Percentiles rank a stretch among this genome's conserved stretches.
Evolutionary conservation across 2,888 invertebrate genomes (phyloP).

Genomic region (Campoletis raptor): DNA sequence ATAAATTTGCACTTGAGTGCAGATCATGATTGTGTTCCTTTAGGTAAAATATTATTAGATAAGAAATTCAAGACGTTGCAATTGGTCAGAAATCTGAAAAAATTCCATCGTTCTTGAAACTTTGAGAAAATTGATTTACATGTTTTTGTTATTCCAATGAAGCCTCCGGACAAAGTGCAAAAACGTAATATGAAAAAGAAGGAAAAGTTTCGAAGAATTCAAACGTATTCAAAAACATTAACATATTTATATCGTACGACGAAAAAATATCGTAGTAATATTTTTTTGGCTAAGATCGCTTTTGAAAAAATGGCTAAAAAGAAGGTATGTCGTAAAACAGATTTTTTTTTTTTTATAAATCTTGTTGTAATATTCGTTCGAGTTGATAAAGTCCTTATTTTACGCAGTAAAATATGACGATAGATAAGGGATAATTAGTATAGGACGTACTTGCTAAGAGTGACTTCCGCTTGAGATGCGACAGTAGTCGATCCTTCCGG

Average conservation of each 20-base stretch:
- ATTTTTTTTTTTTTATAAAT: background rate
- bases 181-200: background rate
- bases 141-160: background rate
- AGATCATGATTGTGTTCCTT: background rate
- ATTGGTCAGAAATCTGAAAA: background rate
- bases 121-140: background rate
- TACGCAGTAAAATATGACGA: constrained; percentile 11
- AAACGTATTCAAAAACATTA: background rate
- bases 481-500: constrained; percentile 91
- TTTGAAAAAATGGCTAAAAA: background rate
- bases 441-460: constrained; percentile 87
- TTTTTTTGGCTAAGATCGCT: background rate
- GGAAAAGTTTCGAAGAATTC: background rate
- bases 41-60: background rate
- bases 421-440: constrained; percentile 71
- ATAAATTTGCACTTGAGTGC: background rate
- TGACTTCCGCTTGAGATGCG: constrained; percentile 91
- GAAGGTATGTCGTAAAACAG: background rate
- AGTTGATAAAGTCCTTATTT: background rate
- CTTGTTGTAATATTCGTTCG: background rate
- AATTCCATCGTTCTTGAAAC: background rate
- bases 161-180: background rate
- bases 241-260: too few relatives aligned
- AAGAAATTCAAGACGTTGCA: background rate
- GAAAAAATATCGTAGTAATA: too few relatives aligned